Base-by-base conservation (phyloP, 1,140 invertebrate genomes). In the Habropoda laboriosa region DNA sequence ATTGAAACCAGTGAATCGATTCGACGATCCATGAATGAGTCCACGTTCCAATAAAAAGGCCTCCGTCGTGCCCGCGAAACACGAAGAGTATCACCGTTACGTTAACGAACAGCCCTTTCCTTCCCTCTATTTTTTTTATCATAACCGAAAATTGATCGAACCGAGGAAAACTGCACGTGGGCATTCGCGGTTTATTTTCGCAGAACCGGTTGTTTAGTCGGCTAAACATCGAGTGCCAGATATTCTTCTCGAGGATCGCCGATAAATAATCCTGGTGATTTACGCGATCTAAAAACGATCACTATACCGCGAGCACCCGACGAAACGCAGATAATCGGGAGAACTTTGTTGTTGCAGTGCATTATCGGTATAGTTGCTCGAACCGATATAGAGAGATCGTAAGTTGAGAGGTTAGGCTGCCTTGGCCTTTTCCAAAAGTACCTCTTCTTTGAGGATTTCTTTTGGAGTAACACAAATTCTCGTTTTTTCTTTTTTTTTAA, bases 161-260 rank as follows among this genome's bases (percentile, higher is more conserved):
- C 18, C 51, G 18, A 42, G n/a, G 40, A 47, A n/a, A n/a, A 61
- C 55, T 47, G n/a, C 66, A 60, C 68, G 38, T 78, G 81, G n/a
- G 68, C 40, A 58, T 8, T 13, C 13, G 21, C 13, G 13, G 57
- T 85, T 84, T 85, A 81, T 78, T 81, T 85, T 81, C 42, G 10
- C 60, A 40, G 63, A 49, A 68, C 27, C n/a, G 7, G 13, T 45
- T 27, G 24, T 16, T 24, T 57, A 35, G 47, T 74, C 64, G 57
- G 47, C 55, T 42, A 40, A 64, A 47, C 47, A 74, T 27, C 57
- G 67, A 84, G 75, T 63, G 24, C 55, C 61, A 42, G 57, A 73
- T 63, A 68, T 49, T 74, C 35, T 13, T 35, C 35, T 57, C 40
- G 40, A 68, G 58, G 55, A 70, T 45, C 21, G 42, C 5, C 18